These are phyloP conservation scores for Ectropis grisescens DNA, from an alignment of 1,140 invertebrate species.

Conservation along the genomic window DNA sequence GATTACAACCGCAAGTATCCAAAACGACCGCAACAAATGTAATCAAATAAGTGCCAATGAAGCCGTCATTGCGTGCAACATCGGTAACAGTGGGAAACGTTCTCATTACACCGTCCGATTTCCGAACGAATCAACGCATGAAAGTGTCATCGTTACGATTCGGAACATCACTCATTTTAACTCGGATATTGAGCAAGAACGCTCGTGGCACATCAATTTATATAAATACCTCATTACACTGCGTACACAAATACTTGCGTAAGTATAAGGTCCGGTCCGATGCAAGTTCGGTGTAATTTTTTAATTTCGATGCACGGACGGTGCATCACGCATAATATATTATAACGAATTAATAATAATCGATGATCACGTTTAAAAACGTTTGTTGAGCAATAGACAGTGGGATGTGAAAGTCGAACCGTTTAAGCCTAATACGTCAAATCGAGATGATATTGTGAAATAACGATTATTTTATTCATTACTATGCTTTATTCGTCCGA, in stretches of 20 bases:
- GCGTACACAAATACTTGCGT: slow-evolving; percentile 21
- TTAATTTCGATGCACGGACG: slow-evolving; percentile 13
- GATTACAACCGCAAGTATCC: no score
- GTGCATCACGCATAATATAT: slow-evolving; percentile 6
- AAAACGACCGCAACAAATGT: no score
- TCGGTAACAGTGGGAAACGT: slow-evolving; percentile 5
- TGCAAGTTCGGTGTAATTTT: slow-evolving; percentile 12
- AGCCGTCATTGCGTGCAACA: slow-evolving; percentile 21
- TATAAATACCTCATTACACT: slow-evolving; percentile 38
- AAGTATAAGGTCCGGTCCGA: slow-evolving; percentile 16
- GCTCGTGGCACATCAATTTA: slow-evolving; percentile 5
- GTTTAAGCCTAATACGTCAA: no score
- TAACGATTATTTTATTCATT: no score
- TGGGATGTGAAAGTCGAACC: no score
- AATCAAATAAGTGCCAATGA: slow-evolving; percentile 28
- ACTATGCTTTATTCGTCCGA: no score
- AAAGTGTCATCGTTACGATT: slow-evolving; percentile 30
- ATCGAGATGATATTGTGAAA: no score
- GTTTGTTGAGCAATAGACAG: no score
- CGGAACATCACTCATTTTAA: slow-evolving; percentile 33
- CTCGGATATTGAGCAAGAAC: slow-evolving; percentile 19
- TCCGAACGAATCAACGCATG: slow-evolving; percentile 4
- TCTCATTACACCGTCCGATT: slow-evolving; percentile 2
- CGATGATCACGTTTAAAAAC: slow-evolving; percentile 3
- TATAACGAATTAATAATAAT: slow-evolving; percentile 10